Evolutionary conservation across 2,888 invertebrate species (phyloP).

Genomic region (Xylota segnis): DNA sequence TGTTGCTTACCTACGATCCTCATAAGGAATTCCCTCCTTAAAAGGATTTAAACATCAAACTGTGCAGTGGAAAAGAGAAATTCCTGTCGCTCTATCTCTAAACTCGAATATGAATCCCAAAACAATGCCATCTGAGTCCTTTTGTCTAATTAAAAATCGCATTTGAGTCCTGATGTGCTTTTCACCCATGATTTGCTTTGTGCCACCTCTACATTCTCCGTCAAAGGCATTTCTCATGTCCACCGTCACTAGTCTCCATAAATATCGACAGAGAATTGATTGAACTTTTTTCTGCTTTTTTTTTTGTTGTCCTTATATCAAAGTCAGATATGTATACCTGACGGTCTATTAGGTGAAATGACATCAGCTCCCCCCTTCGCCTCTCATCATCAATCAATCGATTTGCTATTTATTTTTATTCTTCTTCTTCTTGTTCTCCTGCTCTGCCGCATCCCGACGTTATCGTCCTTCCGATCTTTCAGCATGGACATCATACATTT

Average conservation of each 20-base stretch:
- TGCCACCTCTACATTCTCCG: slow-evolving; percentile 14
- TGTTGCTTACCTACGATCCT: too few species aligned
- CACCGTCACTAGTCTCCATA: slow-evolving; percentile 30
- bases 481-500: slow-evolving; percentile 48
- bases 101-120: too few species aligned
- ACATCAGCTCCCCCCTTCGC: slow-evolving; percentile 55
- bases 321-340: slow-evolving; percentile 60
- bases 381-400: slow-evolving; percentile 75
- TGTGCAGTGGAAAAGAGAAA: too few species aligned
- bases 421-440: slow-evolving; percentile 31
- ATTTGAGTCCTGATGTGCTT: neutral
- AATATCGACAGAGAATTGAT: slow-evolving; percentile 57
- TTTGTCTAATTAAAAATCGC: neutral
- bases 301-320: slow-evolving; percentile 52
- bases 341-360: slow-evolving; percentile 72
- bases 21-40: too few species aligned
- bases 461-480: slow-evolving; percentile 52
- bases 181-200: slow-evolving; percentile 19
- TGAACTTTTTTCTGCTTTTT: slow-evolving; percentile 40
- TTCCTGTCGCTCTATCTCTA: too few species aligned
- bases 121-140: neutral
- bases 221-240: slow-evolving; percentile 15
- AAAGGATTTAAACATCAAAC: too few species aligned
- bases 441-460: slow-evolving; percentile 26
- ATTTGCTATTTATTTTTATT: slow-evolving; percentile 72